phyloP scores from a whole-genome alignment of 53 echinoderm and acorn worm species.

The Echinometra lucunter region DNA sequence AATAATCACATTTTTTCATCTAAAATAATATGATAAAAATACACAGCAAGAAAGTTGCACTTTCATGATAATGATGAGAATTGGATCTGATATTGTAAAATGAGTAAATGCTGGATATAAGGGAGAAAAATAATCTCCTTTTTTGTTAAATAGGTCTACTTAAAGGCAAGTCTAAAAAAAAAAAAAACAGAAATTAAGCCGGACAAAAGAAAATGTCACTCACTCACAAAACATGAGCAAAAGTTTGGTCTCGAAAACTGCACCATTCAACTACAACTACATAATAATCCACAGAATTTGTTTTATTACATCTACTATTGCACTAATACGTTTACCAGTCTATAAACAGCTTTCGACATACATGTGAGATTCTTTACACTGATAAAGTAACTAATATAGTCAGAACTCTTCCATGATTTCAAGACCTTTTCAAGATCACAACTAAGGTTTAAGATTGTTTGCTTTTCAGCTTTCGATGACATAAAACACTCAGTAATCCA shows the following conservation, averaged over 20 bases:
- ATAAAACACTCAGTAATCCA: background rate
- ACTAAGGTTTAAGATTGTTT: background rate
- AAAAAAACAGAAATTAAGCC: background rate
- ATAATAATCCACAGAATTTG: background rate
- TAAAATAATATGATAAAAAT: background rate
- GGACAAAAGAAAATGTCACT: background rate
- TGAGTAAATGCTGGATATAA: background rate
- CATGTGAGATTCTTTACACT: background rate
- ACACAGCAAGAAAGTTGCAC: background rate
- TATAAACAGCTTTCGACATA: background rate
- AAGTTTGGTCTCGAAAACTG: slow-evolving; percentile 39
- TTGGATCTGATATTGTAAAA: background rate
- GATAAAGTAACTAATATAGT: background rate
- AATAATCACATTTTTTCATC: background rate
- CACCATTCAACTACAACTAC: slow-evolving; percentile 9
- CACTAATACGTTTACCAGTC: slow-evolving; percentile 5
- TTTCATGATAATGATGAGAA: background rate
- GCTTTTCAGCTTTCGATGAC: background rate
- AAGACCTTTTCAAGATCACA: background rate
- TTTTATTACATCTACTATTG: slow-evolving; percentile 43
- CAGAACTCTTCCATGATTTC: slow-evolving; percentile 15
- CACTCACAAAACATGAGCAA: background rate
- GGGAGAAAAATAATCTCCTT: too few species aligned
- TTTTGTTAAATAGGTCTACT: background rate
- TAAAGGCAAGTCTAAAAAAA: background rate